Conservation (phyloP, 1,140 invertebrate species). For the Charaxes varanes region DNA sequence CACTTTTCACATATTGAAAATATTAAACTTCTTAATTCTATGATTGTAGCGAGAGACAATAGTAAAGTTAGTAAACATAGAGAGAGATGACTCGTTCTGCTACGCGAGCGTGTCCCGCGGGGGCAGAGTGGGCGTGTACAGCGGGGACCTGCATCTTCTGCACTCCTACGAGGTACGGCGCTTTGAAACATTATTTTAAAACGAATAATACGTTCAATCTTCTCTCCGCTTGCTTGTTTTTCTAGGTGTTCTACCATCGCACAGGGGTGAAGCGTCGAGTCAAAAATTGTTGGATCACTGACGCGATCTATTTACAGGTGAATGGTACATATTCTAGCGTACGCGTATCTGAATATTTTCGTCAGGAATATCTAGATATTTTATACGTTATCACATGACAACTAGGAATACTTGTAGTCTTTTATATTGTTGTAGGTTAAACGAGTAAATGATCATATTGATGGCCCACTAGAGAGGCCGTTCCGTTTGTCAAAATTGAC, state of each 20-base stretch:
- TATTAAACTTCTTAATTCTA: conserved; percentile 6
- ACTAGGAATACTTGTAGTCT: too few species aligned
- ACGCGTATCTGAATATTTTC: conserved; percentile 4
- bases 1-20: too few species aligned
- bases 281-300: conserved; percentile 75
- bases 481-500: too few species aligned
- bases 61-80: conserved; percentile 71
- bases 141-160: conserved; percentile 63
- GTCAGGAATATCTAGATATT: too few species aligned
- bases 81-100: conserved; percentile 71
- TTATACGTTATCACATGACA: too few species aligned
- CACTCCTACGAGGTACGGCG: conserved; percentile 59
- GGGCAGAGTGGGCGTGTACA: conserved; percentile 73
- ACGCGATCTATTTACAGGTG: conserved; percentile 70
- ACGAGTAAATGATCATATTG: too few species aligned
- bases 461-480: too few species aligned
- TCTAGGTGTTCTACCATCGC: conserved; percentile 50
- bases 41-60: conserved; percentile 71
- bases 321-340: conserved; percentile 10
- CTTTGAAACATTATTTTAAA: neutral
- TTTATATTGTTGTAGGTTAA: too few species aligned
- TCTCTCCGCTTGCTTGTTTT: conserved; percentile 15
- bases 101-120: conserved; percentile 73
- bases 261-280: conserved; percentile 39
- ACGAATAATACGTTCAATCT: conserved; percentile 25